phyloP scores from a whole-genome alignment of 2,113 vertebrate genomes.

The Lepus europaeus region DNA sequence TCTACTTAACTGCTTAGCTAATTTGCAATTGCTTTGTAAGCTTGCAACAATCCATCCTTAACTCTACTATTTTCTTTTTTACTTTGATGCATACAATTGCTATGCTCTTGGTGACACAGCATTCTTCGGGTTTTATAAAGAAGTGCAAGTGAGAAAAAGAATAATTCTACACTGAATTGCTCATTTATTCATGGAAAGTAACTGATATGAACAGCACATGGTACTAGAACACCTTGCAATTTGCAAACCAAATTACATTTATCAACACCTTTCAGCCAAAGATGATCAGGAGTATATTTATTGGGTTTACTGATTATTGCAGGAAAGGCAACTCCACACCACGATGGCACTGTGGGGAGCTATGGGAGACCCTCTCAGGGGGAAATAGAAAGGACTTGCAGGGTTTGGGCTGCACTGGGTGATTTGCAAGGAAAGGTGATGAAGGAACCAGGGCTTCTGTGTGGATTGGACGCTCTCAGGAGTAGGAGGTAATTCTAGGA shows the following conservation, averaged over 20 bases:
- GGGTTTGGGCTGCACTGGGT: not conserved
- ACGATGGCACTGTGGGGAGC: too few species aligned
- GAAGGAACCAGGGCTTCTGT: not conserved
- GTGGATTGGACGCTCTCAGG: not conserved
- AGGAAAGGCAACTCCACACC: not conserved
- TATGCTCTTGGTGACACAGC: conserved; percentile 3
- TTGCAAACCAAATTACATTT: conserved; percentile 18
- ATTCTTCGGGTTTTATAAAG: not conserved
- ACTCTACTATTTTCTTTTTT: not conserved
- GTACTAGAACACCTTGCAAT: not conserved
- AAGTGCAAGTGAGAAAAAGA: not conserved
- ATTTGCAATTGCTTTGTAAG: not conserved
- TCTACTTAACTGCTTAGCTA: not conserved
- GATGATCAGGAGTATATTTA: not conserved
- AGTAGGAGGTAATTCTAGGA: not conserved
- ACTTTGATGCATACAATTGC: not conserved
- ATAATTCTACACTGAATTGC: not conserved
- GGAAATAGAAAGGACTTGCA: not conserved
- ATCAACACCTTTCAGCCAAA: not conserved
- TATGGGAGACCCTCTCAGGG: not conserved
- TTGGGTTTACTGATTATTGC: not conserved
- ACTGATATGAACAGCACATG: not conserved
- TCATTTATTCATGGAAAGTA: conserved; percentile 17
- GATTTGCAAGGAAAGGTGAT: not conserved
- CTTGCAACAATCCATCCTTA: not conserved